These are phyloP conservation scores for Lucilia sericata DNA, from an alignment of 1,140 invertebrate genomes.

Conservation along the genomic window DNA sequence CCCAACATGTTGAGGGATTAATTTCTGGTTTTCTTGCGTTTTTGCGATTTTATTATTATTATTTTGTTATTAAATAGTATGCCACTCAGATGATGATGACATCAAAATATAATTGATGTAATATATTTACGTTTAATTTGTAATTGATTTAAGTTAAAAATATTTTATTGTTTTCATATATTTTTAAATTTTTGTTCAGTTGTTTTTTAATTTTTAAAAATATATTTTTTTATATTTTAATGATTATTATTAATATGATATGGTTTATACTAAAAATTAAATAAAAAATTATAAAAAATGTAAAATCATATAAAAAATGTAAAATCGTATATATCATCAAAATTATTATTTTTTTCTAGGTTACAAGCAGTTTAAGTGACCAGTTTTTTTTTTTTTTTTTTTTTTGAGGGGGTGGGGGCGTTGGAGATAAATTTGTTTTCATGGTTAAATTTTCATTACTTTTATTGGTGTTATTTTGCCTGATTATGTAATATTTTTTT, in stretches of 20 bases:
- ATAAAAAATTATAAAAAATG: neutral
- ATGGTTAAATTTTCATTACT: conserved; percentile 52
- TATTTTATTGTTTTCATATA: neutral
- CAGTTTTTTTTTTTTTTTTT: neutral
- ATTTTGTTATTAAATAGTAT: too few species aligned
- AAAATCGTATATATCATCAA: too few species aligned
- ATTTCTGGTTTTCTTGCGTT: neutral
- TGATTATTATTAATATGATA: neutral
- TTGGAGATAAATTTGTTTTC: neutral
- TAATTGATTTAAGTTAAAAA: neutral
- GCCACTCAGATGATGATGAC: neutral
- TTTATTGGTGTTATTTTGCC: conserved; percentile 22
- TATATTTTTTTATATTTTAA: neutral
- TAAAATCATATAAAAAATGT: neutral
- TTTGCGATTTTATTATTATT: too few species aligned
- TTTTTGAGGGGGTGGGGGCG: too few species aligned
- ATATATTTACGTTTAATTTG: neutral
- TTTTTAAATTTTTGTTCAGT: neutral
- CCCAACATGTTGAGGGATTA: conserved; percentile 71
- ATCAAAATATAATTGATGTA: conserved; percentile 26
- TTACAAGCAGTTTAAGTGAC: neutral
- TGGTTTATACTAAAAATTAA: neutral
- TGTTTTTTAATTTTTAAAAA: neutral
- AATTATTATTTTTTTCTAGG: neutral
- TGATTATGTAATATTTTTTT: conserved; percentile 8